phyloP scores from a whole-genome alignment of 2,797 vertebrate genomes.

The Chelonia mydas region DNA sequence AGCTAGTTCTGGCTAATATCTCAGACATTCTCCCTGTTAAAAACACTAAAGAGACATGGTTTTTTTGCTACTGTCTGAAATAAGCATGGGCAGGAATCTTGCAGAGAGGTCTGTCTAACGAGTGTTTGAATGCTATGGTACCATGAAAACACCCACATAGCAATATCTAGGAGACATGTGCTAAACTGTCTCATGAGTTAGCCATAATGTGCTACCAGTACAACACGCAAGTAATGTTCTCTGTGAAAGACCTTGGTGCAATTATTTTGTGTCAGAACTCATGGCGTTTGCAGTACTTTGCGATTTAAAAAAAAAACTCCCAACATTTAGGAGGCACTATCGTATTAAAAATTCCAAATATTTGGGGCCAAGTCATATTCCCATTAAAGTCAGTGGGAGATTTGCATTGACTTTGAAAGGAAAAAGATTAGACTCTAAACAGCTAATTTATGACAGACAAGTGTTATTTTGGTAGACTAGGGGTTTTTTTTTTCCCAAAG shows the following conservation, averaged over 20 bases:
- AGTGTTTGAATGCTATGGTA: rapidly evolving
- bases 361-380: conserved; percentile 32
- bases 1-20: background rate
- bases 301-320: background rate
- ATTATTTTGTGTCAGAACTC: conserved; percentile 5
- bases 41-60: background rate
- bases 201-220: conserved; percentile 34
- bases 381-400: conserved; percentile 19
- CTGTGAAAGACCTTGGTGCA: background rate
- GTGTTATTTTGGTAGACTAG: conserved; percentile 27
- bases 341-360: conserved; percentile 49
- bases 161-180: background rate
- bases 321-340: background rate
- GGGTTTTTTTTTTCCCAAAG: conserved; percentile 45
- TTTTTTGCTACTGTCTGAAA: background rate
- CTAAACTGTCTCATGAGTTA: background rate
- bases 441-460: conserved; percentile 51
- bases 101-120: background rate
- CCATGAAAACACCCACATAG: background rate
- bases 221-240: background rate
- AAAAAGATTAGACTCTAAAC: conserved; percentile 34
- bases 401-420: conserved; percentile 32
- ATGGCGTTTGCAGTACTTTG: conserved; percentile 22
- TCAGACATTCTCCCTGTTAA: background rate
- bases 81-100: background rate